These are phyloP conservation scores for Nothobranchius kuhntae DNA, from an alignment of 2,113 vertebrate species.

Conservation along the genomic window DNA sequence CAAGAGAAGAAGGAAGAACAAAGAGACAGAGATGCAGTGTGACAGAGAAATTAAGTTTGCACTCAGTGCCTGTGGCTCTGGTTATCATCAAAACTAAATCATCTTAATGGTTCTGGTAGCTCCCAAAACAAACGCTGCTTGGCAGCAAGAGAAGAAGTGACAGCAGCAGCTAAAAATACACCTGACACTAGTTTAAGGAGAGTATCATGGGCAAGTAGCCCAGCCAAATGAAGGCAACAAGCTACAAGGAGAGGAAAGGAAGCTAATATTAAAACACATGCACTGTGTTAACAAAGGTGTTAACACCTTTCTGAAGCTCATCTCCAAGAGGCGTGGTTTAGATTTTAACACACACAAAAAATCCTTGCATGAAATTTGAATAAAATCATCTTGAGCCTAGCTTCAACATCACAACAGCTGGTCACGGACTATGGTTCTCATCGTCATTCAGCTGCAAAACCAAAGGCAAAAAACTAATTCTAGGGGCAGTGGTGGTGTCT, in stretches of 20 bases:
- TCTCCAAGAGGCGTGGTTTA: too few species aligned
- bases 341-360: too few species aligned
- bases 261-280: not conserved
- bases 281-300: not conserved
- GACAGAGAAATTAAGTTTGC: not conserved
- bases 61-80: not conserved
- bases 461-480: too few species aligned
- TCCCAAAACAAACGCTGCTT: slow-evolving; percentile 4
- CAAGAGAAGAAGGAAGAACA: not conserved
- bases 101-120: slow-evolving; percentile 13
- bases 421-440: too few species aligned
- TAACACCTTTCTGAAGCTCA: too few species aligned
- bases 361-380: too few species aligned
- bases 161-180: slow-evolving; percentile 32
- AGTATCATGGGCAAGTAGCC: slow-evolving; percentile 1
- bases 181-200: slow-evolving; percentile 19
- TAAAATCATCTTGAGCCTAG: too few species aligned
- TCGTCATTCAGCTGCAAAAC: too few species aligned
- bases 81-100: slow-evolving; percentile 9
- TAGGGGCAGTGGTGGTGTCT: too few species aligned
- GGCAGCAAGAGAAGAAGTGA: slow-evolving; percentile 4
- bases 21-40: not conserved
- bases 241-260: not conserved
- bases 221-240: not conserved
- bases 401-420: too few species aligned